Evolutionary conservation across 2,113 vertebrate species (phyloP), one percentile per base, ranked within the genome.

Genomic region (Dromaius novaehollandiae): DNA sequence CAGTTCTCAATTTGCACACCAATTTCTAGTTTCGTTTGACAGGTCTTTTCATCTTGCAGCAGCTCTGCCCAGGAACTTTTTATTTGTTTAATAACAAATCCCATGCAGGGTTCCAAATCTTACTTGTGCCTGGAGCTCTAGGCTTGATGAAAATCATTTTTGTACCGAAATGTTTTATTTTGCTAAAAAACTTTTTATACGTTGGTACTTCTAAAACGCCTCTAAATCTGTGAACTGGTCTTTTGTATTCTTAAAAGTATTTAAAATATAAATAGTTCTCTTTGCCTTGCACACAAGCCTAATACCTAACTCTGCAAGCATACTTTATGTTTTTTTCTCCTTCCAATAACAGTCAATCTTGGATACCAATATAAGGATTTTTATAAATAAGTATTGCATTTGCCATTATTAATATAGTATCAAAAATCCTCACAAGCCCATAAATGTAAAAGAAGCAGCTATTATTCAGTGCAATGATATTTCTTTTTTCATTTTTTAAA

Each of bases 21-120:
- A 55, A 60, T 84, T 95, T 94, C 51, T 90, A 69, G 50, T 93
- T 91, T 87, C 19, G 25, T 74, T 64, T 88, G 68, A 64, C 32
- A 75, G 22, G 75, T 94, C 32, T 78, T 95, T 77, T 90, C n/a
- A 71, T 60, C 36, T 19, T 75, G 38, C 13, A 82, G 89, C 87
- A 89, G 5, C 4, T 80, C 53, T 86, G 28, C 6, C 36, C 2
- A 2, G 18, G 56, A 88, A 90, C 51, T 66, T 38, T 26, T 90
- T 92, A 38, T 38, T 68, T 11, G 32, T 71, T 88, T 60, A 75
- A 24, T 71, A n/a, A 13, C 53, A 81, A 88, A 84, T 56, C 2
- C 4, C 46, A 63, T 92, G 7, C 21, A 93, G 42, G 3, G 7
- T 78, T 95, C 21, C 12, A 36, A 70, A 2, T 70, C 42, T 88